phyloP scores from a whole-genome alignment of 2,113 vertebrate genomes.

The Chinchilla lanigera region DNA sequence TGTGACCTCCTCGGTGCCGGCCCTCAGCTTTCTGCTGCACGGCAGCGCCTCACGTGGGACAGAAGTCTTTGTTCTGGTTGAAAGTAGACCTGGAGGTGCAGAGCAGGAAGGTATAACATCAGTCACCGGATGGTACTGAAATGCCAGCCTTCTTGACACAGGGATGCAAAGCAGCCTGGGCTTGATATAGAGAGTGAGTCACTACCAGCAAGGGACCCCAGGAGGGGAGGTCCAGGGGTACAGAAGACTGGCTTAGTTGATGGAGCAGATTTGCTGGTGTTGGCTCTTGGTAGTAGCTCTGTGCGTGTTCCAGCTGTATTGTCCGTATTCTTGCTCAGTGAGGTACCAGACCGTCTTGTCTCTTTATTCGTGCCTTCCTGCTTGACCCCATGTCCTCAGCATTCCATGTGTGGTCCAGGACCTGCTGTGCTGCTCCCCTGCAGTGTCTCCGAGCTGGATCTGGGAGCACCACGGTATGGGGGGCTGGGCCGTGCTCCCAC shows the following conservation, averaged over 20 bases:
- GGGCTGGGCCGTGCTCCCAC: neutral
- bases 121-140: neutral
- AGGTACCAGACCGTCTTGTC: neutral
- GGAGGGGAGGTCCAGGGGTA: neutral
- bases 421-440: accelerated
- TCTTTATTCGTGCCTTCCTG: neutral
- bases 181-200: neutral
- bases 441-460: neutral
- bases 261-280: neutral
- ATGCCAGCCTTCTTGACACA: neutral
- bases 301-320: neutral
- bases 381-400: neutral
- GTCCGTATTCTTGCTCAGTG: neutral
- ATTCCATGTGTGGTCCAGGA: neutral
- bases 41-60: neutral
- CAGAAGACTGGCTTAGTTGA: no score
- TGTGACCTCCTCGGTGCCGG: neutral
- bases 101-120: neutral
- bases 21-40: neutral
- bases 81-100: neutral
- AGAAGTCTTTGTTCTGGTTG: neutral
- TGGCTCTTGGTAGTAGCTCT: neutral
- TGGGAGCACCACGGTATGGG: accelerated
- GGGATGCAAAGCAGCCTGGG: neutral
- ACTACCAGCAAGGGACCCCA: neutral